phyloP scores from a whole-genome alignment of 1,140 invertebrate genomes.

The Cyrtorhinus lividipennis region DNA sequence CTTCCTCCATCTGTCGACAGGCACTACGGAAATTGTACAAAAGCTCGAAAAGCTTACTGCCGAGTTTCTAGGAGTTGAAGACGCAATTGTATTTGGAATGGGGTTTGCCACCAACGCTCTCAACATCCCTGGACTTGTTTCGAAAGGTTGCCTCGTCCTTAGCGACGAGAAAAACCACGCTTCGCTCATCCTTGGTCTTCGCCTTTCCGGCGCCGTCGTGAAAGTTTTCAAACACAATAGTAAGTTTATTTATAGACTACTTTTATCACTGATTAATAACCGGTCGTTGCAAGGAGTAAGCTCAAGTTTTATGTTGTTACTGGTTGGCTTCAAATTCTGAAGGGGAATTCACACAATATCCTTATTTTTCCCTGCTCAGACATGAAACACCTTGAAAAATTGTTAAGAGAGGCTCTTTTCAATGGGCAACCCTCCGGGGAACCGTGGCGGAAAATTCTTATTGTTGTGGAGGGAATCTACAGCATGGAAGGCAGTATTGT shows the following conservation, averaged over 20 bases:
- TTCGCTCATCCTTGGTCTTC: slow-evolving; percentile 83
- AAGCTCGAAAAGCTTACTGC: slow-evolving; percentile 77
- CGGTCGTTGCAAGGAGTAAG: too few relatives aligned
- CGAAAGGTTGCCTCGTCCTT: slow-evolving; percentile 71
- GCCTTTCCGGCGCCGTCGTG: slow-evolving; percentile 72
- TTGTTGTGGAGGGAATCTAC: slow-evolving; percentile 89
- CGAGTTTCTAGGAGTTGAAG: slow-evolving; percentile 83
- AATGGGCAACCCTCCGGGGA: slow-evolving; percentile 63
- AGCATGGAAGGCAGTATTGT: slow-evolving; percentile 98
- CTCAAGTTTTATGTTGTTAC: neutral
- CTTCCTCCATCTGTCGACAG: slow-evolving; percentile 34
- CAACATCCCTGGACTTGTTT: slow-evolving; percentile 74
- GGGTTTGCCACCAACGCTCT: slow-evolving; percentile 96
- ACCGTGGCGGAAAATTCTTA: slow-evolving; percentile 88
- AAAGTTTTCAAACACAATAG: slow-evolving; percentile 81
- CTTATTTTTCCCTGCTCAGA: slow-evolving; percentile 40
- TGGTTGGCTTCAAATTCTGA: neutral
- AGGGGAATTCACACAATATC: neutral
- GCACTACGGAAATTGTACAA: slow-evolving; percentile 54
- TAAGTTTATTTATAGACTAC: slow-evolving; percentile 28
- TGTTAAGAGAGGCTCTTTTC: slow-evolving; percentile 59
- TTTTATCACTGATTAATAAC: neutral
- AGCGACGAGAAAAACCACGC: slow-evolving; percentile 97
- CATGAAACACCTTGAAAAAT: slow-evolving; percentile 68
- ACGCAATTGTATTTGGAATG: slow-evolving; percentile 92